Conservation (phyloP, 2,888 invertebrate species). For the Caprella mutica region DNA sequence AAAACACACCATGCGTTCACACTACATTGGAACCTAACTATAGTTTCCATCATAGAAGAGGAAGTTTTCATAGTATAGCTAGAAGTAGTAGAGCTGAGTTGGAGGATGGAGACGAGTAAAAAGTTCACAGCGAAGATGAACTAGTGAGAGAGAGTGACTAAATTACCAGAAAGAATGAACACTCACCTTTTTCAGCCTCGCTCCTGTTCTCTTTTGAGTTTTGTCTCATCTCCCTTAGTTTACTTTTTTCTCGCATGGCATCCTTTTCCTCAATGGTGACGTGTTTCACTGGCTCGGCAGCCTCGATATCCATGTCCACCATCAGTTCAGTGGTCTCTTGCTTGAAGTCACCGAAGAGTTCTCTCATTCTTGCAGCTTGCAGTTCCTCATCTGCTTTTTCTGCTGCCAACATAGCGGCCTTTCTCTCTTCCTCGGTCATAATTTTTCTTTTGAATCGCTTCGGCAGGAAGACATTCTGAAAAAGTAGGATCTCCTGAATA, state of each 20-base stretch:
- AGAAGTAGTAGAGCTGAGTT: too few relatives aligned
- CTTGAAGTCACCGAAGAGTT: conserved; percentile 6
- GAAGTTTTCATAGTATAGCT: too few relatives aligned
- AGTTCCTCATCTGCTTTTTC: conserved; percentile 6
- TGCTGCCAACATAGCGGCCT: background rate
- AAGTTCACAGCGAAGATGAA: too few relatives aligned
- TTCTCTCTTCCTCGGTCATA: conserved; percentile 4
- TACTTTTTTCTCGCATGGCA: conserved; percentile 34
- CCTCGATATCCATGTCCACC: conserved; percentile 2
- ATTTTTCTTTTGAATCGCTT: background rate
- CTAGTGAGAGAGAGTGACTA: too few relatives aligned
- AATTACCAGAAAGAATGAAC: too few relatives aligned
- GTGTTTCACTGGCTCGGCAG: conserved; percentile 23
- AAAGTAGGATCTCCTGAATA: too few relatives aligned
- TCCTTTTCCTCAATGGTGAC: conserved; percentile 36
- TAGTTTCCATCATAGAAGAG: too few relatives aligned
- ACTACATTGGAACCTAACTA: too few relatives aligned
- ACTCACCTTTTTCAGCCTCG: conserved; percentile 14
- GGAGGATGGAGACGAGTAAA: too few relatives aligned
- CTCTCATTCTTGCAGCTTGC: background rate
- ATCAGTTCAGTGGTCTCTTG: conserved; percentile 6
- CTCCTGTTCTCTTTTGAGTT: conserved; percentile 2
- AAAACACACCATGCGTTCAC: too few relatives aligned
- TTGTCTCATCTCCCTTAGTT: conserved; percentile 26
- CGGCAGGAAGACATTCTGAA: conserved; percentile 2